Percentiles rank a stretch among this genome's conserved stretches.
Conservation (phyloP, 2,797 vertebrate genomes). For the Benthosema pterotum region DNA sequence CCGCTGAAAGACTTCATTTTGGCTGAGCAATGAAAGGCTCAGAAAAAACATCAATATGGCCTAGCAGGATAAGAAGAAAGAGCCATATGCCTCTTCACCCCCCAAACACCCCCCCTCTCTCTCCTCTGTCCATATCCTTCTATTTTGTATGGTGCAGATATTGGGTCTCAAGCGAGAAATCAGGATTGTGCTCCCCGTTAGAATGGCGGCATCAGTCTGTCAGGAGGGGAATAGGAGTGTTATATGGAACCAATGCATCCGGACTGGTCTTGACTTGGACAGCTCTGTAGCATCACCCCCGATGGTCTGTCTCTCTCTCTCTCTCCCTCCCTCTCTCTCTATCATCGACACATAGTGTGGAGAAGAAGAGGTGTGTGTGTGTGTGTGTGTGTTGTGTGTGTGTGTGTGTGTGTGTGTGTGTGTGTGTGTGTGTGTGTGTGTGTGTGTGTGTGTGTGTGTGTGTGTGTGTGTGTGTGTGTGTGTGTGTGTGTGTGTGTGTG, state of each 20-base stretch:
- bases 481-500: too few relatives aligned
- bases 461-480: too few relatives aligned
- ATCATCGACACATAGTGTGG: conserved; percentile 54
- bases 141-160: conserved; percentile 80
- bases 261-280: conserved; percentile 67
- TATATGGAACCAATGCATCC: conserved; percentile 81
- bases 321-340: conserved; percentile 25
- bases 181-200: conserved; percentile 55
- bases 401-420: too few relatives aligned
- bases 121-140: conserved; percentile 53
- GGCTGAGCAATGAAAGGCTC: conserved; percentile 77
- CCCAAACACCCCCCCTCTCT: too few relatives aligned
- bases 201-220: conserved; percentile 62
- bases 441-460: too few relatives aligned
- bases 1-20: conserved; percentile 76
- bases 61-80: conserved; percentile 79
- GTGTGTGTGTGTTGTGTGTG: too few relatives aligned
- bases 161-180: conserved; percentile 76
- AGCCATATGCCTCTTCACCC: conserved; percentile 68
- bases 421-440: too few relatives aligned
- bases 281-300: conserved; percentile 62
- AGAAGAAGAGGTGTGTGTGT: conserved; percentile 61
- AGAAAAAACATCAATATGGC: conserved; percentile 76
- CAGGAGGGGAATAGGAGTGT: conserved; percentile 74
- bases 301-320: conserved; percentile 25